phyloP scores from a whole-genome alignment of 2,113 vertebrate genomes.

The Eptatretus burgeri region DNA sequence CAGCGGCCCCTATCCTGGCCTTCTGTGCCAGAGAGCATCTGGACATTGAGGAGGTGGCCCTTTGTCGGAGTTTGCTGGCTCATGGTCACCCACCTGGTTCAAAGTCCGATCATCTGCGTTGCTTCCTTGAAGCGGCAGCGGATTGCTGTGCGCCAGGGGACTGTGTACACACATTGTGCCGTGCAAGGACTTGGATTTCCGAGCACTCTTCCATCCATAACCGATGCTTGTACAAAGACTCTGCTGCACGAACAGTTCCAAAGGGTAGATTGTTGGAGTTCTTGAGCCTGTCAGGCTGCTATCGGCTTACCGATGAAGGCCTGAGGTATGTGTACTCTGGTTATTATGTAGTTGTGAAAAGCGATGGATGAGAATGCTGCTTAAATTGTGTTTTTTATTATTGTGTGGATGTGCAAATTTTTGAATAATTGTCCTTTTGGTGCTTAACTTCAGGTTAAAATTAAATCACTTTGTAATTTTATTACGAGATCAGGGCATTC shows the following conservation, averaged over 20 bases:
- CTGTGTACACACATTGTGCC: background rate
- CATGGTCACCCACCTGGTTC: background rate
- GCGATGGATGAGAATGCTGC: too few species aligned
- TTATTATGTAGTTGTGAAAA: too few species aligned
- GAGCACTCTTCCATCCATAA: conserved; percentile 1
- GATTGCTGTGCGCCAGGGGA: background rate
- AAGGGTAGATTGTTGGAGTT: conserved; percentile 31
- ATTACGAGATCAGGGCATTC: too few species aligned
- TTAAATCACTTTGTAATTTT: too few species aligned
- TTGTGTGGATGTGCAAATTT: too few species aligned
- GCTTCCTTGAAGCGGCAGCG: background rate
- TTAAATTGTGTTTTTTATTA: too few species aligned
- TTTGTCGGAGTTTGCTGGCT: background rate
- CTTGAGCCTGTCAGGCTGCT: conserved; percentile 88
- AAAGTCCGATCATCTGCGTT: background rate
- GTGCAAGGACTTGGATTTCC: background rate
- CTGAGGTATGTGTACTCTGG: conserved; percentile 29
- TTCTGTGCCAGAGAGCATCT: background rate
- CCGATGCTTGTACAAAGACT: background rate
- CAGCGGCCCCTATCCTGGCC: background rate
- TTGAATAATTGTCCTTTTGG: too few species aligned
- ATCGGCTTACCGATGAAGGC: conserved; percentile 65
- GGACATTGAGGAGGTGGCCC: conserved; percentile 5
- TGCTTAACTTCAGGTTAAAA: too few species aligned
- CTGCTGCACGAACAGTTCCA: background rate